Conservation (phyloP, 1,140 invertebrate genomes). For the Tachypleus tridentatus region DNA sequence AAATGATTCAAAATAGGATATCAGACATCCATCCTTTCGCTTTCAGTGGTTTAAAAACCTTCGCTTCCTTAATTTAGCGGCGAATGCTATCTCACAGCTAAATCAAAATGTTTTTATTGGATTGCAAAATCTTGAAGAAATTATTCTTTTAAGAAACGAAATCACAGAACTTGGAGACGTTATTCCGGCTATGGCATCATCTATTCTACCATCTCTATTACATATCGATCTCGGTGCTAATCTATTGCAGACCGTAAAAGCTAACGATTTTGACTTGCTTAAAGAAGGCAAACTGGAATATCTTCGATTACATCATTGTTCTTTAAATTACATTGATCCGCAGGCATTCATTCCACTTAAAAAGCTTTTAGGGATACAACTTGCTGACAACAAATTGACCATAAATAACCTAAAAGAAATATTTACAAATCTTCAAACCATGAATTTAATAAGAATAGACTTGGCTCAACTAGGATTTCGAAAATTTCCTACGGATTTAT, state of each 20-base stretch:
- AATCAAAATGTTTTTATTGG: constrained; percentile 12
- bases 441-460: not conserved
- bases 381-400: not conserved
- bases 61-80: not conserved
- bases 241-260: not conserved
- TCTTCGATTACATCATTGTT: not conserved
- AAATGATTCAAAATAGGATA: not conserved
- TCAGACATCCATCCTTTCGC: not conserved
- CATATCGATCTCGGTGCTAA: not conserved
- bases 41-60: not conserved
- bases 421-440: not conserved
- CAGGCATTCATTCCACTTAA: not conserved
- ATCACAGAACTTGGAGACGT: not conserved
- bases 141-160: constrained; percentile 1
- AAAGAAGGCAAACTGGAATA: not conserved
- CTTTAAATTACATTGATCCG: not conserved
- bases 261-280: not conserved
- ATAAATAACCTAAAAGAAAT: not conserved
- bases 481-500: constrained; percentile 8
- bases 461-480: no score
- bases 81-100: not conserved
- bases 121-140: constrained; percentile 12
- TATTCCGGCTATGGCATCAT: not conserved
- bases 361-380: not conserved
- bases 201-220: not conserved